These are phyloP conservation scores for Lymantria dispar DNA, from an alignment of 2,888 invertebrate genomes.

Conservation along the genomic window DNA sequence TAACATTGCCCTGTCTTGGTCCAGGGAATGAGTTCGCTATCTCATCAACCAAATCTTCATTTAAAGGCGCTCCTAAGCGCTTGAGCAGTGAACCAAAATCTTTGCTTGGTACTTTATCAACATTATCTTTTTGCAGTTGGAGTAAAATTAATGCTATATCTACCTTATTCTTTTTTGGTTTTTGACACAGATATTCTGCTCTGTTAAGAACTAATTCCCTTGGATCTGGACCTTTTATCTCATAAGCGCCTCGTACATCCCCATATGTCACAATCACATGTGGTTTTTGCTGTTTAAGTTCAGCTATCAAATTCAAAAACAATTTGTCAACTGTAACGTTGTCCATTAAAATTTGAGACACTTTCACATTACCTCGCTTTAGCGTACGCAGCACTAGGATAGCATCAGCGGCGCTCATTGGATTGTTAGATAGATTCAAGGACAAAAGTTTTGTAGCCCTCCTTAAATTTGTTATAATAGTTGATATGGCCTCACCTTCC, in stretches of 20 bases:
- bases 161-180: conserved; percentile 37
- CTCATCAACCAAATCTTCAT: conserved; percentile 46
- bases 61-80: conserved; percentile 34
- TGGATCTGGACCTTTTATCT: conserved; percentile 37
- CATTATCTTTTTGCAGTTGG: conserved; percentile 45
- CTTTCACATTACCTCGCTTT: conserved; percentile 34
- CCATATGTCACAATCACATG: conserved; percentile 49
- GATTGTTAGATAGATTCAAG: conserved; percentile 58
- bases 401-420: conserved; percentile 49
- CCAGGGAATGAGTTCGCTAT: conserved; percentile 46
- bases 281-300: conserved; percentile 33
- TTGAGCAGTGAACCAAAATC: conserved; percentile 25
- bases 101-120: conserved; percentile 34
- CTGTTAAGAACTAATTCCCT: conserved; percentile 54
- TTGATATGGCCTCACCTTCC: conserved; percentile 38
- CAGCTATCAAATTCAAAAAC: conserved; percentile 39
- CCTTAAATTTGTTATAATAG: conserved; percentile 30
- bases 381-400: conserved; percentile 41
- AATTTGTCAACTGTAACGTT: conserved; percentile 44
- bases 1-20: conserved; percentile 27
- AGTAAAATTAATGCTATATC: conserved; percentile 50
- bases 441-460: conserved; percentile 46
- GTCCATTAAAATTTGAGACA: conserved; percentile 49
- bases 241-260: conserved; percentile 29
- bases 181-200: conserved; percentile 47